A percentile compares a stretch with the other conserved stretches of the same genome.
These are phyloP conservation scores for Acropora yongei DNA, from an alignment of 64 coral and sea anemone genomes.

Conservation along the genomic window DNA sequence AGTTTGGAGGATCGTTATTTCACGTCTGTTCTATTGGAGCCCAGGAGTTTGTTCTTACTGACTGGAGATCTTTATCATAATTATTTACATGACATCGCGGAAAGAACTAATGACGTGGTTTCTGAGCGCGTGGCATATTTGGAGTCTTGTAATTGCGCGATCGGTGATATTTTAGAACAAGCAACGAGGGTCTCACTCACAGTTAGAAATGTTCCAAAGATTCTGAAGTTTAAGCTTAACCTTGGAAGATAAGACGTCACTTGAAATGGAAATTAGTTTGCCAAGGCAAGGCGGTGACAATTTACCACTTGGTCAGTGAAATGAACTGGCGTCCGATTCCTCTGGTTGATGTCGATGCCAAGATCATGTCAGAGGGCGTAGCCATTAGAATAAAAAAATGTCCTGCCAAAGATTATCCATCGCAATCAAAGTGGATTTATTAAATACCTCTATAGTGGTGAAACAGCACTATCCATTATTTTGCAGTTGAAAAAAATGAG, in stretches of 20 bases:
- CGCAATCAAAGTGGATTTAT: too few species aligned
- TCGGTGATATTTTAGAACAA: conserved; percentile 56
- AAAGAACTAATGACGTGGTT: conserved; percentile 63
- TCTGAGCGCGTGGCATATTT: conserved; percentile 56
- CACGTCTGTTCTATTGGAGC: conserved; percentile 85
- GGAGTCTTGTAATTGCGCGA: conserved; percentile 40
- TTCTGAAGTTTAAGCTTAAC: conserved; percentile 88
- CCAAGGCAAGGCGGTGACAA: too few species aligned
- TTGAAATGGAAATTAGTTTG: background rate
- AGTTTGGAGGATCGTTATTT: conserved; percentile 70
- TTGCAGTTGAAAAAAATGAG: too few species aligned
- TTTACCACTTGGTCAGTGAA: too few species aligned
- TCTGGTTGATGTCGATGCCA: too few species aligned
- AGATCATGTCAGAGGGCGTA: too few species aligned
- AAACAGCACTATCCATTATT: too few species aligned
- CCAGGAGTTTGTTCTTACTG: conserved; percentile 73
- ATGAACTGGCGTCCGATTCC: too few species aligned
- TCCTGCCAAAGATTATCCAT: too few species aligned
- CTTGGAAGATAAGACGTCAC: conserved; percentile 48
- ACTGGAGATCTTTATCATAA: conserved; percentile 86
- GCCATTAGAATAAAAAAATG: too few species aligned
- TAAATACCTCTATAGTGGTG: too few species aligned
- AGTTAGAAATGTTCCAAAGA: conserved; percentile 94
- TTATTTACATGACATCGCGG: conserved; percentile 85
- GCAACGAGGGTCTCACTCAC: conserved; percentile 85